Conservation (phyloP, 2,888 invertebrate genomes). For the Perithous albicinctus region DNA sequence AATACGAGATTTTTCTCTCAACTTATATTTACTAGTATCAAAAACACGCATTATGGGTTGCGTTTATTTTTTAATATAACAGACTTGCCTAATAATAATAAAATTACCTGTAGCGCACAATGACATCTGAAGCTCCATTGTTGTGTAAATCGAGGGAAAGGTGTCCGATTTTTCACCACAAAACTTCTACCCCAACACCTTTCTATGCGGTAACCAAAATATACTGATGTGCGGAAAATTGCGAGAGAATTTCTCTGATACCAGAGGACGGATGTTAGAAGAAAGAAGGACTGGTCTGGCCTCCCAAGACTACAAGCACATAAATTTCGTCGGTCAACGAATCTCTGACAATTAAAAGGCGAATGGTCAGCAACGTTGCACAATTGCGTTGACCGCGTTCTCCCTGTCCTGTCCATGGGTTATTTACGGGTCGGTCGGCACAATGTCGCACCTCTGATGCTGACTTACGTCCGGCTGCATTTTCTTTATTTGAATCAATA, state of each 20-base stretch:
- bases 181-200: slow-evolving; percentile 8
- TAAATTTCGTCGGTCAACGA: slow-evolving; percentile 64
- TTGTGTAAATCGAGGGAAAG: slow-evolving; percentile 26
- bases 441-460: slow-evolving; percentile 72
- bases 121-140: slow-evolving; percentile 6
- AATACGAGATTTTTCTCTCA: too few species aligned
- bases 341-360: slow-evolving; percentile 74
- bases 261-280: slow-evolving; percentile 44
- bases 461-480: slow-evolving; percentile 50
- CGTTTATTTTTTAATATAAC: background rate
- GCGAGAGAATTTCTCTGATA: slow-evolving; percentile 66
- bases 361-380: slow-evolving; percentile 65
- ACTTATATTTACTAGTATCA: background rate
- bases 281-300: slow-evolving; percentile 57
- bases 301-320: slow-evolving; percentile 75
- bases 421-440: slow-evolving; percentile 75
- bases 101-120: background rate
- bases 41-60: background rate
- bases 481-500: slow-evolving; percentile 53
- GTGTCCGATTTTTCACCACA: slow-evolving; percentile 9
- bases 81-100: slow-evolving; percentile 3
- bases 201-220: slow-evolving; percentile 16
- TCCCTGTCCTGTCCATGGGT: slow-evolving; percentile 69
- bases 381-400: slow-evolving; percentile 64
- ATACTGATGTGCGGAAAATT: slow-evolving; percentile 70